Base-by-base conservation (phyloP, 2,888 invertebrate species). In the Chrysina gloriosa region DNA sequence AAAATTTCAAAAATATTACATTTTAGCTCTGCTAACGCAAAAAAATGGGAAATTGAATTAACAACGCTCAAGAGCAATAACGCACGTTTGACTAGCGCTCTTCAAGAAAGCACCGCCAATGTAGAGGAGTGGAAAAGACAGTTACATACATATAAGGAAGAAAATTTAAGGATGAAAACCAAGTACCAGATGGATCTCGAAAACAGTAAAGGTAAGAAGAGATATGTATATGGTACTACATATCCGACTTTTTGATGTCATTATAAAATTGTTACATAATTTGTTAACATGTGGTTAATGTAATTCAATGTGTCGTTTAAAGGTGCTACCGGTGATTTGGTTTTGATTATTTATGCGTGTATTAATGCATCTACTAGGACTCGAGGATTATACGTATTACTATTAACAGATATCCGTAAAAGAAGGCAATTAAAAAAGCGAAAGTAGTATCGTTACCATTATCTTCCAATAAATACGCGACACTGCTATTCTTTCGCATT, bases 101-200 rank as follows among this genome's bases (percentile, higher is more conserved):
- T 98, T 67, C 97, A 98, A 84, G 92, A 93, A 78, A 96, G 96
- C 79, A 97, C 97, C 29, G 95, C 97, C 68, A 98, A 98, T 83
- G 98, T 98, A 25, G 98, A 98, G 80, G 97, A 98, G 84, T 98
- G 98, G 98, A 98, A 98, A 83, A 89, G 96, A 71, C 97, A 98
- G 82, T 87, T 98, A 76, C 97, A 97, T 77, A 92, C 94, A 75
- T 93, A 95, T 80, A 90, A 95, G 82, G 95, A 96, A 82, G 95
- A 96, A 83, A 96, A 96, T 82, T 90, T 92, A 71, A 87, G 94
- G 68, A 90, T 95, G 77, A 92, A 92, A 81, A 87, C 89, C 50
- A 91, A 90, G 77, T 90, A 89, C 73, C 85, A 92, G 76, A 86
- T 90, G 48, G 89, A 91, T 77, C 82, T 92, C 69, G 92, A 92